These are phyloP conservation scores for Thereva unica DNA, from an alignment of 2,888 invertebrate species.

Conservation along the genomic window DNA sequence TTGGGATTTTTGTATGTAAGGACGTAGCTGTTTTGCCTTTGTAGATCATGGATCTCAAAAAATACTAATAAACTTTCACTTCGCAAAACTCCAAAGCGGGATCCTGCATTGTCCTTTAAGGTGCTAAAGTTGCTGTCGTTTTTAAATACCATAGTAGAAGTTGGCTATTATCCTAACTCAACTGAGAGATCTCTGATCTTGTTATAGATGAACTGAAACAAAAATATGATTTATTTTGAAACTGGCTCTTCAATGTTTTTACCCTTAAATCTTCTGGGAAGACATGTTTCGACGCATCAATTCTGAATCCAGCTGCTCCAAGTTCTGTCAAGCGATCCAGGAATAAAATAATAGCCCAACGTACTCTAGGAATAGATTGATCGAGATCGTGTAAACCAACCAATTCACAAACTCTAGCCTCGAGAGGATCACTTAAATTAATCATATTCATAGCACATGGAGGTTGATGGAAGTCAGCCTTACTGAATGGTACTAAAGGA, in stretches of 20 bases:
- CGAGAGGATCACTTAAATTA: conserved; percentile 13
- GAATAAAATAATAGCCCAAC: conserved; percentile 7
- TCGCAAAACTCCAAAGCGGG: conserved; percentile 66
- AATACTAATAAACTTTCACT: conserved; percentile 68
- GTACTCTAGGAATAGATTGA: conserved; percentile 21
- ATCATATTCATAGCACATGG: conserved; percentile 2
- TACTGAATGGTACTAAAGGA: conserved; percentile 24
- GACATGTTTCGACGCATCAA: conserved; percentile 36
- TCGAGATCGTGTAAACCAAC: conserved; percentile 23
- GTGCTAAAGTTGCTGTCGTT: conserved; percentile 62
- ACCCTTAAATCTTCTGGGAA: conserved; percentile 36
- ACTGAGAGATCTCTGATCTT: conserved; percentile 9
- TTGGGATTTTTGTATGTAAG: conserved; percentile 54
- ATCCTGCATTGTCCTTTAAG: conserved; percentile 60
- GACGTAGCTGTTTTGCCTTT: conserved; percentile 69
- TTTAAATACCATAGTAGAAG: conserved; percentile 47
- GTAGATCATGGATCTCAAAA: conserved; percentile 86
- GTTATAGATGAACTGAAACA: conserved; percentile 12
- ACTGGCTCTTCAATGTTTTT: background rate
- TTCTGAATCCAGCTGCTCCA: conserved; percentile 30
- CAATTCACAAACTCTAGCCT: conserved; percentile 18
- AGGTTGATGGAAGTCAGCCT: conserved; percentile 20
- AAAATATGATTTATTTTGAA: background rate
- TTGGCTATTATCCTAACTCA: background rate
- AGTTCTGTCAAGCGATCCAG: conserved; percentile 16